Evolutionary conservation across 2,888 invertebrate species (phyloP), one percentile per base, ranked within the genome.

Genomic region (Dastarcus helophoroides): DNA sequence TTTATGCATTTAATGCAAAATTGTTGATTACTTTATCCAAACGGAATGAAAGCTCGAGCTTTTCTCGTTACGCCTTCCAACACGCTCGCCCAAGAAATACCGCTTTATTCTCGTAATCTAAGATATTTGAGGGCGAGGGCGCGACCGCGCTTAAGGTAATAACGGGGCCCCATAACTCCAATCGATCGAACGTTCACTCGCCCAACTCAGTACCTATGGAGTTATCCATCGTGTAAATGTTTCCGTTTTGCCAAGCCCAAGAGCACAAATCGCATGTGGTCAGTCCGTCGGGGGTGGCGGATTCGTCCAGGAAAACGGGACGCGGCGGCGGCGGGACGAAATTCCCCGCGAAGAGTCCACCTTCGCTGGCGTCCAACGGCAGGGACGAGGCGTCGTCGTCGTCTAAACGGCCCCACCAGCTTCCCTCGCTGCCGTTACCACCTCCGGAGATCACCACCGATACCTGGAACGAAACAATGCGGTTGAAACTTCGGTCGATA

Each of bases 211-310:
- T 53, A 74, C 75, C 73, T 51, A 71, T 63, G 42, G 71, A 67
- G 41, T 69, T 67, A 46, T 74, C 74, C 41, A 69, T 35, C 4
- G 47, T 42, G 64, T 68, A 60, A 62, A 47, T 39, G 29, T 51
- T 48, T 25, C 42, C 46, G 14, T 63, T 64, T 52, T 71, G 70
- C 68, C 73, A 72, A 47, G 79, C 78, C 79, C 79, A 79, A 45
- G 76, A 68, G 58, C 79, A 79, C 44, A 79, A 67, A 63, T 79
- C 79, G 60, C 79, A 79, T 53, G 77, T 77, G 50, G 78, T 78
- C 43, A 77, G 67, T 36, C 77, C 78, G 58, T 78, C 77, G 37
- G 75, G 67, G 42, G 69, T 65, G 43, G 69, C 68, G 41, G 63
- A 65, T 41, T 74, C 73, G 51, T 77, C 76, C 19, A 27, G 16